A percentile compares a stretch with the other conserved stretches of the same genome.
Evolutionary conservation across 2,113 vertebrate species (phyloP).

Genomic region (Hippocampus mohnikei): DNA sequence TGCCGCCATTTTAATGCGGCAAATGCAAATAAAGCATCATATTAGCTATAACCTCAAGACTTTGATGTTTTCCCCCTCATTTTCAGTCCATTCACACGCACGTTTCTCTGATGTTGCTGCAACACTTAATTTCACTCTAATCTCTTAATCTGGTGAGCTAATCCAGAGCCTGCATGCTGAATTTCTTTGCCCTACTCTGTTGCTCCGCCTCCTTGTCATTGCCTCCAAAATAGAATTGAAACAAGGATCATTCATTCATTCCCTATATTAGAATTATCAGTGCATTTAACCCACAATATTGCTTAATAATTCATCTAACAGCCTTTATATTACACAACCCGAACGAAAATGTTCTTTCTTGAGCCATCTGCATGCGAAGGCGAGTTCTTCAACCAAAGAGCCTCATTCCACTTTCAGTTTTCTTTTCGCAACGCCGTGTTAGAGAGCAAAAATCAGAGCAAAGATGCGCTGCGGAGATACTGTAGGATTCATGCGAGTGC

Average conservation of each 20-base stretch:
- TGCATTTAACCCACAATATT: neutral
- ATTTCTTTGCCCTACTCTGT: conserved; percentile 58
- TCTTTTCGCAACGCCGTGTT: conserved; percentile 19
- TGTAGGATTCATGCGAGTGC: conserved; percentile 23
- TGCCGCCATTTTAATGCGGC: neutral
- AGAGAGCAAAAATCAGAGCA: conserved; percentile 12
- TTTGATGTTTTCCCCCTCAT: neutral
- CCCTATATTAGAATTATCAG: neutral
- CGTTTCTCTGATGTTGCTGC: conserved; percentile 42
- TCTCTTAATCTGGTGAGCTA: conserved; percentile 74
- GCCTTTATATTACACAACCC: neutral
- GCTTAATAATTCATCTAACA: neutral
- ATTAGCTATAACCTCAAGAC: neutral
- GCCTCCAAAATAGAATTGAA: conserved; percentile 6
- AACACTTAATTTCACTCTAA: conserved; percentile 67
- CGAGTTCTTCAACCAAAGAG: conserved; percentile 62
- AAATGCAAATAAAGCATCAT: neutral
- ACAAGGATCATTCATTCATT: conserved; percentile 1
- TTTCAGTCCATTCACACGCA: conserved; percentile 28
- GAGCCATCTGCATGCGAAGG: conserved; percentile 25
- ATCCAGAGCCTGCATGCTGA: conserved; percentile 64
- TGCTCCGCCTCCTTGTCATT: conserved; percentile 32
- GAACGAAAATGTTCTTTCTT: conserved; percentile 11
- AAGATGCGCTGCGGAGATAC: conserved; percentile 25
- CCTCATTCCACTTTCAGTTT: conserved; percentile 26